Evolutionary conservation across 2,113 vertebrate genomes (phyloP).

Genomic region (Canis aureus): DNA sequence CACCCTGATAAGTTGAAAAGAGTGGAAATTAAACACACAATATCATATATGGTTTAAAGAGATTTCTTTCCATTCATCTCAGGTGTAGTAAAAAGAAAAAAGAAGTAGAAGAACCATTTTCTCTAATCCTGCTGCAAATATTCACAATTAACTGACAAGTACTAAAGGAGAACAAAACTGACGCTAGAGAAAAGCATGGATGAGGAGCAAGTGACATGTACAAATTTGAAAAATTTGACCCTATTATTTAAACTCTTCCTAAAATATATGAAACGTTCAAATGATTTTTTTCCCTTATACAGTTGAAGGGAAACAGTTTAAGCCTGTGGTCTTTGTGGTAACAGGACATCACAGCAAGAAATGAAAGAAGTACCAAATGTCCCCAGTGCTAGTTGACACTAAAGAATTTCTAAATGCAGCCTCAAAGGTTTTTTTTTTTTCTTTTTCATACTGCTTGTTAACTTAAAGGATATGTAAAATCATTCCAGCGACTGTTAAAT

Average conservation of each 20-base stretch:
- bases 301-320: constrained; percentile 65
- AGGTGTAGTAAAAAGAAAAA: not conserved
- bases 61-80: not conserved
- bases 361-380: constrained; percentile 67
- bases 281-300: constrained; percentile 35
- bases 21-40: not conserved
- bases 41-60: not conserved
- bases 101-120: constrained; percentile 8
- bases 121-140: constrained; percentile 23
- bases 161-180: not conserved
- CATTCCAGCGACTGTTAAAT: constrained; percentile 49
- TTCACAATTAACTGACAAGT: constrained; percentile 35
- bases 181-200: constrained; percentile 24
- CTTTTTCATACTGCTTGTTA: constrained; percentile 20
- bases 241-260: constrained; percentile 62
- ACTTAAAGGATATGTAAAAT: constrained; percentile 69
- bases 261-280: constrained; percentile 65
- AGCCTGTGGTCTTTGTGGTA: constrained; percentile 55
- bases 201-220: not conserved
- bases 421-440: constrained; percentile 21
- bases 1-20: not conserved
- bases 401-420: constrained; percentile 68
- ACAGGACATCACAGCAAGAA: constrained; percentile 68
- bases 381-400: constrained; percentile 54
- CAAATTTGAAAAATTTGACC: constrained; percentile 38